phyloP scores from a whole-genome alignment of 2,797 vertebrate species.

The Macroramphosus scolopax region DNA sequence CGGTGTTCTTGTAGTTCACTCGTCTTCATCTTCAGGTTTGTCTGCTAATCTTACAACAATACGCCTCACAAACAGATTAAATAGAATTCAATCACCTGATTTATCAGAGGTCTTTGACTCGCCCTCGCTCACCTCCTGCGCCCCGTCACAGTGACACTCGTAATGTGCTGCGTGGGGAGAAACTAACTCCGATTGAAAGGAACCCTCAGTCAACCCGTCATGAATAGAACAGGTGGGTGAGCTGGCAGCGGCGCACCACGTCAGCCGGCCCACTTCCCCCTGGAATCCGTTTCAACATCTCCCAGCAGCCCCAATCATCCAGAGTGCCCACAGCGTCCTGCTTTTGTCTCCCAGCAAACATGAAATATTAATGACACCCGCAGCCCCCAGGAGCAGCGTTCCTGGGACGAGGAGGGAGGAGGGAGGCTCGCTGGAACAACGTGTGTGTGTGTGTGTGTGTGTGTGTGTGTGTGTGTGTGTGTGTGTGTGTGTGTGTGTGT shows the following conservation, averaged over 20 bases:
- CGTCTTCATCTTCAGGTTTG: no score
- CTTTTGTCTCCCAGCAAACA: conserved; percentile 15
- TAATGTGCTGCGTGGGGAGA: background rate
- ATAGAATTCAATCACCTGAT: no score
- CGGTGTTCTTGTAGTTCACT: no score
- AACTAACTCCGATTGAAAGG: conserved; percentile 26
- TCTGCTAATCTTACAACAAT: no score
- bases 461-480: no score
- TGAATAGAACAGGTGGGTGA: conserved; percentile 42
- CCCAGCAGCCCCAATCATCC: conserved; percentile 23
- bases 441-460: no score
- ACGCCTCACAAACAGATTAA: no score
- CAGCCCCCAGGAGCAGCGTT: conserved; percentile 17
- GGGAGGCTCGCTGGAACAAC: no score
- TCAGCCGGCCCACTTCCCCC: background rate
- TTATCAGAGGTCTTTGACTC: no score
- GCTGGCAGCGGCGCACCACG: background rate
- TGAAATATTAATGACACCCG: conserved; percentile 51
- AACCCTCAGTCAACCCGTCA: conserved; percentile 11
- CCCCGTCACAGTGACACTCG: background rate
- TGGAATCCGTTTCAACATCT: conserved; percentile 38
- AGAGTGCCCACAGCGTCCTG: conserved; percentile 20
- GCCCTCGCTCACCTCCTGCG: background rate
- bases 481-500: no score
- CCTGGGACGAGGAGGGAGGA: no score